These are phyloP conservation scores for Volucella bombylans DNA, from an alignment of 2,888 invertebrate species.

Conservation along the genomic window DNA sequence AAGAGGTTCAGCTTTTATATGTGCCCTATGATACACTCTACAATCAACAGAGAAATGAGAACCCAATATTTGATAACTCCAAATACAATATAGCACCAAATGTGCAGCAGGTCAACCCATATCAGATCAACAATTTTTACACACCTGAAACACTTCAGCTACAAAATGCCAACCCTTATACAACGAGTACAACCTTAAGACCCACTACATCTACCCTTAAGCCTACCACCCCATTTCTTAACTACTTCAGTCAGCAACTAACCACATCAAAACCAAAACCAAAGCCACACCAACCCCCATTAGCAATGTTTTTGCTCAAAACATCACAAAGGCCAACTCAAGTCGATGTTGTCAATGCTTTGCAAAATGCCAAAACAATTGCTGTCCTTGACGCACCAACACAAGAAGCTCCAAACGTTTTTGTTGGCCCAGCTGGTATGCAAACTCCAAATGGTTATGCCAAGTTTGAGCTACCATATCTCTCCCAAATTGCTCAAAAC, in stretches of 20 bases:
- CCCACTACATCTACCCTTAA: conserved; percentile 80
- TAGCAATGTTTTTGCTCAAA: conserved; percentile 90
- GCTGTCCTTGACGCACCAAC: conserved; percentile 90
- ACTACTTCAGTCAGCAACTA: conserved; percentile 77
- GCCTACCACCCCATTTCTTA: conserved; percentile 76
- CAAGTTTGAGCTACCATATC: conserved; percentile 92
- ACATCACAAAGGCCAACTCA: conserved; percentile 83
- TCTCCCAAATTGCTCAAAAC: conserved; percentile 84
- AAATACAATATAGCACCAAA: conserved; percentile 79
- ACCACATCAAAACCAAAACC: conserved; percentile 85
- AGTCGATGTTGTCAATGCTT: conserved; percentile 87
- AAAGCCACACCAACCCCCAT: conserved; percentile 91
- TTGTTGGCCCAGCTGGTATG: conserved; percentile 91
- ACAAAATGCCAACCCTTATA: conserved; percentile 76
- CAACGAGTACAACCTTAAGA: conserved; percentile 77
- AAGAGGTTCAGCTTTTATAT: conserved; percentile 90
- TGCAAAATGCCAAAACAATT: conserved; percentile 89
- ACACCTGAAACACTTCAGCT: conserved; percentile 79
- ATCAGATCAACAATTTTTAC: conserved; percentile 82
- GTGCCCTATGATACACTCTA: conserved; percentile 91
- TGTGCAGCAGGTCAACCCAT: conserved; percentile 82
- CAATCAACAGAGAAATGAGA: conserved; percentile 80
- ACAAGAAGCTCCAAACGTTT: conserved; percentile 88
- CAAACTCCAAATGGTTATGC: conserved; percentile 88
- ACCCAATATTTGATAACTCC: conserved; percentile 77